These are phyloP conservation scores for Hybos culiciformis DNA, from an alignment of 2,888 invertebrate species.

Conservation along the genomic window DNA sequence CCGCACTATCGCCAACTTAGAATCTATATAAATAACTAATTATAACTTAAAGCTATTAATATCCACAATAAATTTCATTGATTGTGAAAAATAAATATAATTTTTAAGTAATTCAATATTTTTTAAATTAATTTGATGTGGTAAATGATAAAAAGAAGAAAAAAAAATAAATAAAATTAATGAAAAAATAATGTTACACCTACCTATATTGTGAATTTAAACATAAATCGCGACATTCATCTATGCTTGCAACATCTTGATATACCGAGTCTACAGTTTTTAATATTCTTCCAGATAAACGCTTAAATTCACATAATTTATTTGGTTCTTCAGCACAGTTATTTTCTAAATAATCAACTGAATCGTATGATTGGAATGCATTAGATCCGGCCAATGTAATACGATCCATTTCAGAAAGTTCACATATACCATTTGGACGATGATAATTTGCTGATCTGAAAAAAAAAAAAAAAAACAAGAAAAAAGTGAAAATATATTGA, in stretches of 20 bases:
- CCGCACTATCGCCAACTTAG: no score
- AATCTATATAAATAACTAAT: no score
- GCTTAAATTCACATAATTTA: conserved; percentile 86
- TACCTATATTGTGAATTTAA: conserved; percentile 71
- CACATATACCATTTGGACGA: conserved; percentile 75
- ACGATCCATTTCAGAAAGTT: conserved; percentile 84
- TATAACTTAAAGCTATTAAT: no score
- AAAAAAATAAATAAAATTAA: not conserved
- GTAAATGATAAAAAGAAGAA: no score
- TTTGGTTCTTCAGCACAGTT: conserved; percentile 91
- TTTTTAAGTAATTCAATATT: no score
- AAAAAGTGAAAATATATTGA: not conserved
- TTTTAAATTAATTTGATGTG: no score
- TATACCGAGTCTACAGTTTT: conserved; percentile 91
- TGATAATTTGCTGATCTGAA: conserved; percentile 79
- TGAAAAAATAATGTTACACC: not conserved
- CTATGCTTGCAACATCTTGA: conserved; percentile 73
- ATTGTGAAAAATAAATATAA: no score
- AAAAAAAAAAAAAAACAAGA: not conserved
- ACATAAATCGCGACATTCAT: conserved; percentile 81
- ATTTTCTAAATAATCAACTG: conserved; percentile 76
- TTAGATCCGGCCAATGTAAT: conserved; percentile 74
- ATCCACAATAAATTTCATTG: no score
- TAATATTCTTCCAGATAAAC: conserved; percentile 71
- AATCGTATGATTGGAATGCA: conserved; percentile 56